Conservation (phyloP, 2,888 invertebrate species). For the Drosophila helvetica region DNA sequence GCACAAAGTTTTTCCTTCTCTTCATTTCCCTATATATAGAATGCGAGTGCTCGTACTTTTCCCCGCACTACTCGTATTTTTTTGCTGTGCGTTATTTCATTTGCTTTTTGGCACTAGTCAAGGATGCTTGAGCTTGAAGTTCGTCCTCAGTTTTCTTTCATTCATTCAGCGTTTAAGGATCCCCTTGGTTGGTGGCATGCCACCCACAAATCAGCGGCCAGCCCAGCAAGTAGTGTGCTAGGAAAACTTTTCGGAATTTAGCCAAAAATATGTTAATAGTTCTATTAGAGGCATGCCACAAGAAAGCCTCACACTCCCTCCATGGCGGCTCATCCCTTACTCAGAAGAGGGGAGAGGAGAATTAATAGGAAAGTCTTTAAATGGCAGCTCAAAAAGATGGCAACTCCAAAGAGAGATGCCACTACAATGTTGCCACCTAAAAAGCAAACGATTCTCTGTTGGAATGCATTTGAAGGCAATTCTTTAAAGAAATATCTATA, state of each 20-base stretch:
- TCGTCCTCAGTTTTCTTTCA: slow-evolving; percentile 4
- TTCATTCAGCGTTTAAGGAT: background rate
- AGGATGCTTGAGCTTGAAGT: slow-evolving; percentile 19
- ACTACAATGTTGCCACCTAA: too few relatives aligned
- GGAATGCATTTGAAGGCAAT: too few relatives aligned
- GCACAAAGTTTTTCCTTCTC: slow-evolving; percentile 15
- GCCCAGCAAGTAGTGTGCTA: background rate
- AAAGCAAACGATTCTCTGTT: too few relatives aligned
- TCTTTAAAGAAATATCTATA: too few relatives aligned
- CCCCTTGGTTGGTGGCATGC: background rate
- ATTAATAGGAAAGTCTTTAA: too few relatives aligned
- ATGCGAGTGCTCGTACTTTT: background rate
- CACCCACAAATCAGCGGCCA: slow-evolving; percentile 1
- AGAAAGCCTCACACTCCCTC: too few relatives aligned
- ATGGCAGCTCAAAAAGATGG: too few relatives aligned
- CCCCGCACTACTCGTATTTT: background rate
- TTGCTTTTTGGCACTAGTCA: slow-evolving; percentile 27
- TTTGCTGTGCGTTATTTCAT: slow-evolving; percentile 19
- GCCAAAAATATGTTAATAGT: slow-evolving; percentile 30
- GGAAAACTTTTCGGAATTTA: slow-evolving; percentile 20
- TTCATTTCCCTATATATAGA: too few relatives aligned
- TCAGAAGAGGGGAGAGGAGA: too few relatives aligned
- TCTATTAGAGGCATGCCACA: background rate
- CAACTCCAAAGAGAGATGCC: too few relatives aligned
- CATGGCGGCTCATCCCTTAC: too few relatives aligned